Evolutionary conservation across 2,113 vertebrate genomes (phyloP), one percentile per base, ranked within the genome.

Genomic region (Gallinago media): DNA sequence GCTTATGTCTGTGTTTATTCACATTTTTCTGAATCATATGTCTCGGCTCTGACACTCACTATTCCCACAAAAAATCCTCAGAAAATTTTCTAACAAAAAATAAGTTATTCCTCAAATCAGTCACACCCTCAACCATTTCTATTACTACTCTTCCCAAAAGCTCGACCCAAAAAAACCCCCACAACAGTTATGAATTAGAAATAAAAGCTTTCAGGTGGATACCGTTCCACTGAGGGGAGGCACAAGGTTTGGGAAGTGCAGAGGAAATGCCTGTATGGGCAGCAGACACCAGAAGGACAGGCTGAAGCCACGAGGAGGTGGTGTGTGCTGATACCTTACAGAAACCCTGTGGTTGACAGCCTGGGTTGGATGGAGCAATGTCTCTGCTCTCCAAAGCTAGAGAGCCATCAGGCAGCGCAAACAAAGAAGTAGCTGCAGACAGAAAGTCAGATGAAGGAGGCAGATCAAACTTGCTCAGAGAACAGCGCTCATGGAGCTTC

Each of bases 401-500:
- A 36, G 68, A 91, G 25, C 40, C 56, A 73, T 44, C 40, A 13
- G 71, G 72, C 21, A 56, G 40, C 17, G 19, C 73, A 95, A 88
- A 91, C 25, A 70, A 83, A 93, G 78, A 49, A 67, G 52, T 19
- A 38, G 72, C 47, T 86, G 66, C 56, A 93, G 52, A 50, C 27
- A 15, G 49, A 13, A 72, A 89, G 61, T 56, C 75, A 67, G 44
- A 66, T 27, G 77, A 76, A 67, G 75, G 6, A 2, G 0, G 16
- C 27, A 85, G 42, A 95, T 47, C 83, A 81, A 89, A 77, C 38
- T 61, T 52, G 16, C 55, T 50, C 38, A 25, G 47, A 87, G 54
- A 68, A 29, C 29, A 85, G 13, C 2, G 1, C 59, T 63, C n/a
- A 8, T 0, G 0, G 38, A 80, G 31, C 21, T 78, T 74, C 38